Conservation (phyloP, 2,888 invertebrate genomes). For the Melinaea menophilus region DNA sequence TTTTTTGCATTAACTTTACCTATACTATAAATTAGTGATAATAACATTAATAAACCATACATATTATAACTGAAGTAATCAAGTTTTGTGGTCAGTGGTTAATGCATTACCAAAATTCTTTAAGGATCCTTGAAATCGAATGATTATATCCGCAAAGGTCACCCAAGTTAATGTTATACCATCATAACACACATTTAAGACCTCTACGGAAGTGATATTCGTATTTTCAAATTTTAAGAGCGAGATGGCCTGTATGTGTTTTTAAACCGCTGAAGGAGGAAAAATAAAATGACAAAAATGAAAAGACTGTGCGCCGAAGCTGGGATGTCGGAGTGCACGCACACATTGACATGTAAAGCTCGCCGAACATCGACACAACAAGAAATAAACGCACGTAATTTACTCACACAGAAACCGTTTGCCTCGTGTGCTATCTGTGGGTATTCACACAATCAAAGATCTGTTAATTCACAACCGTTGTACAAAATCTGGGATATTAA, state of each 20-base stretch:
- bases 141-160: neutral
- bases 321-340: constrained; percentile 53
- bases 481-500: constrained; percentile 19
- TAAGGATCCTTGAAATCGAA: no score
- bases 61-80: no score
- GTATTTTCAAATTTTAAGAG: neutral
- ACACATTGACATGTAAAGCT: constrained; percentile 53
- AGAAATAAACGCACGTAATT: constrained; percentile 55
- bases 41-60: no score
- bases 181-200: no score
- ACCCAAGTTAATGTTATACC: no score
- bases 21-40: no score
- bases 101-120: no score
- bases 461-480: constrained; percentile 23
- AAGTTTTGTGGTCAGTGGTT: no score
- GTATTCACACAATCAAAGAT: constrained; percentile 20
- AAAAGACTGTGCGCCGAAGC: constrained; percentile 64
- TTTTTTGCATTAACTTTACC: constrained; percentile 8
- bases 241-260: neutral
- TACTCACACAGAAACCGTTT: constrained; percentile 49
- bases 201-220: neutral
- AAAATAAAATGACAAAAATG: constrained; percentile 67
- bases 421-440: constrained; percentile 31
- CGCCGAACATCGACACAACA: constrained; percentile 52
- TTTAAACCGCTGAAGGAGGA: constrained; percentile 60